Conservation (phyloP, 2,888 invertebrate genomes). For the Empis stercorea region DNA sequence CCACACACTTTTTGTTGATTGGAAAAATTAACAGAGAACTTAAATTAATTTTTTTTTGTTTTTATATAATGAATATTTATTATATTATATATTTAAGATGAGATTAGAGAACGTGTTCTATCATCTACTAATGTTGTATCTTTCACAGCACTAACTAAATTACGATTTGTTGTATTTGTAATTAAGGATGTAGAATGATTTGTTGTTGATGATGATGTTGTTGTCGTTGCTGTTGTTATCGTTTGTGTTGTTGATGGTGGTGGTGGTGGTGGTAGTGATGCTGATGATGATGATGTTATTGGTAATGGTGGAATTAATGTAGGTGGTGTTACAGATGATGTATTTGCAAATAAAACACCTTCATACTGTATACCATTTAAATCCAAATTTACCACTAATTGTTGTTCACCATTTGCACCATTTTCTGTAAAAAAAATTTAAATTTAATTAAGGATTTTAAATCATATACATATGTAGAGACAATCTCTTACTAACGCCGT, state of each 20-base stretch:
- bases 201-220: neutral
- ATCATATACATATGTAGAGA: neutral
- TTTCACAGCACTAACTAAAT: neutral
- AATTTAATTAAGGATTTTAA: neutral
- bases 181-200: neutral
- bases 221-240: neutral
- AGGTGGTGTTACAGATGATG: constrained; percentile 7
- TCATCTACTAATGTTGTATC: constrained; percentile 7
- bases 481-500: no score
- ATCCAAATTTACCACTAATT: constrained; percentile 89
- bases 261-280: constrained; percentile 2
- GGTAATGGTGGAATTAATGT: neutral
- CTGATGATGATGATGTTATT: constrained; percentile 3
- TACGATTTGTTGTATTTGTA: neutral
- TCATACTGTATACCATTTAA: constrained; percentile 92
- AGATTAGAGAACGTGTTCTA: constrained; percentile 11
- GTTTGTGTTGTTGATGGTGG: neutral
- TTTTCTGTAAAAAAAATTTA: constrained; percentile 48
- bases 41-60: no score
- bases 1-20: no score
- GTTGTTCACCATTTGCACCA: constrained; percentile 70
- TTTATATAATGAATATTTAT: no score
- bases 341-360: constrained; percentile 71
- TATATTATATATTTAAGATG: constrained; percentile 8
- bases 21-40: no score